phyloP scores from a whole-genome alignment of 1,140 invertebrate genomes.

The Brachionus rubens region DNA sequence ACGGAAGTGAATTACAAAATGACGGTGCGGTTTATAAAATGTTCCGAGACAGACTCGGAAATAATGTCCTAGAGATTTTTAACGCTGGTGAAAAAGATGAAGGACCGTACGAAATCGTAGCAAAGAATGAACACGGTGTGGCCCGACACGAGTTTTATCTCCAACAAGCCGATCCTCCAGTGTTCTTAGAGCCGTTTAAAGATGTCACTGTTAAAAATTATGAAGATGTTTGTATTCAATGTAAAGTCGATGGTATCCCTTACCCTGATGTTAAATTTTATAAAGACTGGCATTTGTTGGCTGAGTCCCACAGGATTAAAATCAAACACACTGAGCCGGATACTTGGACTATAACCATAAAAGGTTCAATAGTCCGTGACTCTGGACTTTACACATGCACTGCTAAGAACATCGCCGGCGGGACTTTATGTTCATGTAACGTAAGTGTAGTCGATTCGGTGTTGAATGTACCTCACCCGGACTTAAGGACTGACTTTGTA shows the following conservation, averaged over 20 bases:
- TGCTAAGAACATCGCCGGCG: conserved; percentile 84
- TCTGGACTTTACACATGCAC: conserved; percentile 87
- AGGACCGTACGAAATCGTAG: conserved; percentile 87
- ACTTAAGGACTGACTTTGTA: conserved; percentile 1
- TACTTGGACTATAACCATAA: conserved; percentile 74
- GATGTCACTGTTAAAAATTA: conserved; percentile 70
- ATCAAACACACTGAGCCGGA: conserved; percentile 68
- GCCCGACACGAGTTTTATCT: conserved; percentile 74
- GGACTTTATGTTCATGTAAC: conserved; percentile 80
- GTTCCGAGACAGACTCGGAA: conserved; percentile 75
- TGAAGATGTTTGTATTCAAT: conserved; percentile 73
- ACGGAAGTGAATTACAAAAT: not conserved
- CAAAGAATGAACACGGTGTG: conserved; percentile 85
- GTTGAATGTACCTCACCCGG: conserved; percentile 35
- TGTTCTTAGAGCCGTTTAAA: conserved; percentile 75
- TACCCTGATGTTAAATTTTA: conserved; percentile 92
- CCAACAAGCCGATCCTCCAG: conserved; percentile 84
- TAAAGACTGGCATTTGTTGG: conserved; percentile 54
- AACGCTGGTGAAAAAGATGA: conserved; percentile 64
- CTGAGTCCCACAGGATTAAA: conserved; percentile 52
- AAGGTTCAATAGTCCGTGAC: conserved; percentile 75
- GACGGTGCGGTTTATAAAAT: conserved; percentile 60
- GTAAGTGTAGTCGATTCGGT: conserved; percentile 82
- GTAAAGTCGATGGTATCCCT: conserved; percentile 80
- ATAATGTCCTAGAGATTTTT: conserved; percentile 63